These are phyloP conservation scores for Metridium senile DNA, from an alignment of 92 coral and sea anemone species.

Conservation along the genomic window DNA sequence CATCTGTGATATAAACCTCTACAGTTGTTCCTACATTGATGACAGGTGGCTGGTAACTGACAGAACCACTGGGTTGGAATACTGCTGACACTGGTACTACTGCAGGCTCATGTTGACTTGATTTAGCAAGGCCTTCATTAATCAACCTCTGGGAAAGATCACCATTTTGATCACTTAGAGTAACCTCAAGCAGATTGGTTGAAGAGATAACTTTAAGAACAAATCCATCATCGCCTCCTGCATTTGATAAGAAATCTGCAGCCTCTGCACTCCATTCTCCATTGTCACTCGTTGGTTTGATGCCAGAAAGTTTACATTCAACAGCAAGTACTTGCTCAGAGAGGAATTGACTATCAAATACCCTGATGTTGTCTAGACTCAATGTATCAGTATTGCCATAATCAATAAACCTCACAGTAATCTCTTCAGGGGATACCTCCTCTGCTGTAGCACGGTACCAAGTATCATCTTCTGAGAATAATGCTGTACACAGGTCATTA, in stretches of 20 bases:
- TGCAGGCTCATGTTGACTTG: conserved; percentile 23
- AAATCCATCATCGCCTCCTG: conserved; percentile 60
- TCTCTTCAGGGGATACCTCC: conserved; percentile 28
- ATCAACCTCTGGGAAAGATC: conserved; percentile 53
- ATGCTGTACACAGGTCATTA: conserved; percentile 81
- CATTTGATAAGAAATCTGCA: conserved; percentile 42
- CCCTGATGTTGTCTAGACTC: conserved; percentile 31
- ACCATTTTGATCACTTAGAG: conserved; percentile 28
- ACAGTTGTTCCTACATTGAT: conserved; percentile 51
- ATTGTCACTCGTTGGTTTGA: conserved; percentile 33
- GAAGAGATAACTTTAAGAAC: conserved; percentile 31
- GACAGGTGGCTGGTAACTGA: conserved; percentile 26
- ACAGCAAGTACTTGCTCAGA: conserved; percentile 68
- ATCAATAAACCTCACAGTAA: conserved; percentile 76
- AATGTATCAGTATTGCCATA: conserved; percentile 84
- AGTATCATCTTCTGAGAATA: conserved; percentile 71
- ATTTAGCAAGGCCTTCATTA: conserved; percentile 27
- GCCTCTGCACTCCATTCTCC: conserved; percentile 46
- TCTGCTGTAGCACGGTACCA: conserved; percentile 89
- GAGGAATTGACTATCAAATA: conserved; percentile 41
- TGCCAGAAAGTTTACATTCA: conserved; percentile 64
- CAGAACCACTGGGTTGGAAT: conserved; percentile 10
- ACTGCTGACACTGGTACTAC: conserved; percentile 12
- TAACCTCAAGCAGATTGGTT: conserved; percentile 45
- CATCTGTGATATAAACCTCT: conserved; percentile 53